Conservation (phyloP, 2,113 vertebrate species). For the Alligator sinensis region DNA sequence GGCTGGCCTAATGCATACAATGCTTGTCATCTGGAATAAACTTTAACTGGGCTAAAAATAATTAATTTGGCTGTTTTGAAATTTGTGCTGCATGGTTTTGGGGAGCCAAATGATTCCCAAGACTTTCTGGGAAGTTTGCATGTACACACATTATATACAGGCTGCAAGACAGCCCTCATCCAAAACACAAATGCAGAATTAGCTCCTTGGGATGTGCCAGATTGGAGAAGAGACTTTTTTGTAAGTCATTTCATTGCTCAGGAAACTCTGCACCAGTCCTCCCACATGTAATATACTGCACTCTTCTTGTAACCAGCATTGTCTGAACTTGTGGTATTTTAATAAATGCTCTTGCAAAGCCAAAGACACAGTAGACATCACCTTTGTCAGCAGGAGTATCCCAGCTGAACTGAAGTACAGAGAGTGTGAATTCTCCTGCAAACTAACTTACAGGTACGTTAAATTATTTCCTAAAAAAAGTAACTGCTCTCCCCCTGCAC, state of each 20-base stretch:
- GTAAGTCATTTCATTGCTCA: slow-evolving; percentile 53
- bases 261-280: slow-evolving; percentile 1
- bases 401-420: neutral
- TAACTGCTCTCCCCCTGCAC: neutral
- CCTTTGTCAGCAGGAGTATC: slow-evolving; percentile 55
- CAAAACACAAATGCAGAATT: slow-evolving; percentile 28
- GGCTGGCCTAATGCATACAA: neutral
- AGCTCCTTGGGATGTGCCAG: neutral
- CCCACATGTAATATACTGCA: neutral
- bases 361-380: slow-evolving; percentile 1
- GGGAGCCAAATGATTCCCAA: slow-evolving; percentile 54
- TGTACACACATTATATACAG: neutral
- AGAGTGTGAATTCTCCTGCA: neutral
- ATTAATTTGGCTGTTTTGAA: slow-evolving; percentile 61
- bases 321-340: slow-evolving; percentile 67
- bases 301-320: slow-evolving; percentile 33
- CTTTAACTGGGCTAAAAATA: slow-evolving; percentile 63
- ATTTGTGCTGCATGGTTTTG: neutral
- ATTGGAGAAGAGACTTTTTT: slow-evolving; percentile 17
- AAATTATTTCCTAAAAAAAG: slow-evolving; percentile 9
- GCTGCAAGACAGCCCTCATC: neutral
- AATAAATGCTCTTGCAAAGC: slow-evolving; percentile 14
- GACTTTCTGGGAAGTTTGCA: slow-evolving; percentile 21
- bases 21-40: slow-evolving; percentile 11
- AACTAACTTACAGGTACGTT: slow-evolving; percentile 44